A percentile compares a stretch with the other conserved stretches of the same genome.
phyloP scores from a whole-genome alignment of 2,113 vertebrate species.

The Buteo buteo region DNA sequence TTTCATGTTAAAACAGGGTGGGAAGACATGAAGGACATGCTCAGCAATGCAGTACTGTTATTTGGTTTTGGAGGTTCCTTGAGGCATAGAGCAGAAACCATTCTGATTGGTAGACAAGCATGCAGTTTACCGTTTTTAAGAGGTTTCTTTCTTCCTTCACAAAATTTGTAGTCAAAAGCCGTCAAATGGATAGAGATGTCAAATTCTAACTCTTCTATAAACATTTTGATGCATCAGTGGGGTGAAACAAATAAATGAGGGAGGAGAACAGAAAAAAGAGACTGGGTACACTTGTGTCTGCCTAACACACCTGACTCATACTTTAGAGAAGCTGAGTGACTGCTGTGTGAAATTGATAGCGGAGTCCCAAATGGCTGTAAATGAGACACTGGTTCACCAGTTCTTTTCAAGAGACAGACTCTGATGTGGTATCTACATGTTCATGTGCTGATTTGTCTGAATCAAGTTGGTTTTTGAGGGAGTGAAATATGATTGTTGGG shows the following conservation, averaged over 20 bases:
- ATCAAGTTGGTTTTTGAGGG: neutral
- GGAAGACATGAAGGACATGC: neutral
- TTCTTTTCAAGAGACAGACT: neutral
- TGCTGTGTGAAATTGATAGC: neutral
- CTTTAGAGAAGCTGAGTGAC: neutral
- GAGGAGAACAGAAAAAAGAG: neutral
- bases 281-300: neutral
- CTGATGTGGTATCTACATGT: neutral
- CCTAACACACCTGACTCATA: neutral
- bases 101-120: neutral
- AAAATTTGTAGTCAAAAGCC: neutral
- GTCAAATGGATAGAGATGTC: neutral
- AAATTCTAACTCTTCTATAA: neutral
- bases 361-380: neutral
- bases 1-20: neutral
- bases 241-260: neutral
- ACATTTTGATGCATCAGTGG: neutral
- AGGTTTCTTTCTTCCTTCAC: neutral
- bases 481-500: neutral
- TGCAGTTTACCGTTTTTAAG: neutral
- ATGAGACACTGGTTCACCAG: neutral
- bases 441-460: neutral
- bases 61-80: neutral
- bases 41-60: neutral
- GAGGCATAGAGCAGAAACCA: neutral